Percentiles rank a stretch among this genome's conserved stretches.
Conservation (phyloP, 53 echinoderm and acorn worm species). For the Paracentrotus lividus region DNA sequence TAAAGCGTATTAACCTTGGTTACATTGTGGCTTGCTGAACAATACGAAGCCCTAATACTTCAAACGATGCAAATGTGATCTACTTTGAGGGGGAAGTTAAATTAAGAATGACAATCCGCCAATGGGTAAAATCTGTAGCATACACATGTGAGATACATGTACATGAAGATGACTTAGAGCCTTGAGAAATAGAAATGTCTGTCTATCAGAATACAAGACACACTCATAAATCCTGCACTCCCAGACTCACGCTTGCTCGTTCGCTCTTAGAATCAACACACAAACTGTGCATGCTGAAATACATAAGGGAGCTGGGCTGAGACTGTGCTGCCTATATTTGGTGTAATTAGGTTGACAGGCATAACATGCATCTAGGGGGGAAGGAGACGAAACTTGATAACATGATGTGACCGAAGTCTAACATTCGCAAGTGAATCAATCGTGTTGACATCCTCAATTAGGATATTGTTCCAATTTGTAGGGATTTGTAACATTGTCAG, state of each 20-base stretch:
- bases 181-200: not conserved
- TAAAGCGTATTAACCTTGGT: not conserved
- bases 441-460: not conserved
- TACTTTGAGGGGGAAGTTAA: not conserved
- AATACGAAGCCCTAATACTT: not conserved
- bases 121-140: not conserved
- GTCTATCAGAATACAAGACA: slow-evolving; percentile 27
- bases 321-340: slow-evolving; percentile 46
- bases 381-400: not conserved
- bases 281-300: slow-evolving; percentile 8
- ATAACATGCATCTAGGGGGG: slow-evolving; percentile 5
- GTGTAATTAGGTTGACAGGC: slow-evolving; percentile 62
- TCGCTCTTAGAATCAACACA: not conserved
- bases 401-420: slow-evolving; percentile 2
- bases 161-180: not conserved
- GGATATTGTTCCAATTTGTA: not conserved
- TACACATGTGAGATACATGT: not conserved
- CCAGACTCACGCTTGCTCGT: not conserved
- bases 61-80: not conserved
- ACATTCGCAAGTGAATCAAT: not conserved
- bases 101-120: not conserved
- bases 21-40: not conserved
- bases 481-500: not conserved
- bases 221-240: not conserved
- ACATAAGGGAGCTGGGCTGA: slow-evolving; percentile 6